These are phyloP conservation scores for Pao palembangensis DNA, from an alignment of 2,113 vertebrate species.

Conservation along the genomic window DNA sequence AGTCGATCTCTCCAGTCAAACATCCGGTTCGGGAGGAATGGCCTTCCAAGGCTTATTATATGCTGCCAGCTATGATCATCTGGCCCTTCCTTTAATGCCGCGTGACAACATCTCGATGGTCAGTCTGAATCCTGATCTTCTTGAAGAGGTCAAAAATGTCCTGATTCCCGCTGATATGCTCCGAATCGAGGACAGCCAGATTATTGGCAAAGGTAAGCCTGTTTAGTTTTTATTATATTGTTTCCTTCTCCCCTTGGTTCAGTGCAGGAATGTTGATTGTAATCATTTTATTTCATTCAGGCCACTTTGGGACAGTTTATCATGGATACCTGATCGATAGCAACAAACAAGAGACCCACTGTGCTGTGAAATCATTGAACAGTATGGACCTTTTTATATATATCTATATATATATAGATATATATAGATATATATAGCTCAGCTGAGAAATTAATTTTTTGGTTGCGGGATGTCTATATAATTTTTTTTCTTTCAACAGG, in stretches of 20 bases:
- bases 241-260: not conserved
- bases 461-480: slow-evolving; percentile 1
- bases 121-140: slow-evolving; percentile 75
- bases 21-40: slow-evolving; percentile 27
- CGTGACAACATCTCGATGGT: slow-evolving; percentile 72
- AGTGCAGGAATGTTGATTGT: not conserved
- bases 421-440: too few species aligned
- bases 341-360: slow-evolving; percentile 80
- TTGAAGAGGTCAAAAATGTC: slow-evolving; percentile 92
- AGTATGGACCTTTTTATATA: slow-evolving; percentile 78
- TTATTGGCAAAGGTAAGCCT: slow-evolving; percentile 90
- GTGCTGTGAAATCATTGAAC: slow-evolving; percentile 91
- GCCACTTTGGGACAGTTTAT: slow-evolving; percentile 95
- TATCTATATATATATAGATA: too few species aligned
- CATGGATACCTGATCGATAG: slow-evolving; percentile 85
- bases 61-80: slow-evolving; percentile 59
- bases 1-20: slow-evolving; percentile 50
- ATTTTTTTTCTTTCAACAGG: slow-evolving; percentile 64
- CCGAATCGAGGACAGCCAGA: slow-evolving; percentile 73
- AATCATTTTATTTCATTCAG: slow-evolving; percentile 58
- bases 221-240: not conserved
- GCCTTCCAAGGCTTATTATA: slow-evolving; percentile 55
- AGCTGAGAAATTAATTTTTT: not conserved
- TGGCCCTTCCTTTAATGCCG: slow-evolving; percentile 75
- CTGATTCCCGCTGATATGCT: slow-evolving; percentile 84